Conservation (phyloP, 2,888 invertebrate species). For the Carterocephalus palaemon region DNA sequence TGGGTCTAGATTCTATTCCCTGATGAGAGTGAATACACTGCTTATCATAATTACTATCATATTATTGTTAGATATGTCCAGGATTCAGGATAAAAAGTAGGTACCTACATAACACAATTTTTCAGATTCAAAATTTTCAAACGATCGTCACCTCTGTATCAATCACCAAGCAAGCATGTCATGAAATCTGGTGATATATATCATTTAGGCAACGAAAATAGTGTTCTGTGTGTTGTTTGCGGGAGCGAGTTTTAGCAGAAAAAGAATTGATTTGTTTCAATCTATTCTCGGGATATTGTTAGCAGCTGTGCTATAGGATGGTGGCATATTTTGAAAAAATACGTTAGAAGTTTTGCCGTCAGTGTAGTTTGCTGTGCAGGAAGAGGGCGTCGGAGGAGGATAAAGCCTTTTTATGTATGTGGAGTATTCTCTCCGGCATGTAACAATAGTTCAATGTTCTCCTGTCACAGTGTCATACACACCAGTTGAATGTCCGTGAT, state of each 20-base stretch:
- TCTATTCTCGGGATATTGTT: slow-evolving; percentile 48
- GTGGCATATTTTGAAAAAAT: slow-evolving; percentile 8
- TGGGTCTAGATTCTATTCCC: no score
- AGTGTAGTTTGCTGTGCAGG: no score
- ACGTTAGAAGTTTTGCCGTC: background rate
- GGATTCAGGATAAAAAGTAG: background rate
- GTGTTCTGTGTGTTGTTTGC: slow-evolving; percentile 59
- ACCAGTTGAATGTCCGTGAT: no score
- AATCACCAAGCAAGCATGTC: slow-evolving; percentile 28
- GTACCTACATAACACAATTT: background rate
- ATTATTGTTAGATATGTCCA: no score
- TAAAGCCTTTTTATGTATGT: no score
- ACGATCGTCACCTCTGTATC: slow-evolving; percentile 32
- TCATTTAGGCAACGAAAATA: slow-evolving; percentile 66
- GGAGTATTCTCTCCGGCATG: no score
- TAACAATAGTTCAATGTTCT: no score
- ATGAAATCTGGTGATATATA: slow-evolving; percentile 61
- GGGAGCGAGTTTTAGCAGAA: slow-evolving; percentile 63
- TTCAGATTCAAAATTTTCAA: slow-evolving; percentile 6
- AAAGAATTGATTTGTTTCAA: slow-evolving; percentile 55
- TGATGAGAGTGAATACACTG: no score
- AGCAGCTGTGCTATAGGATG: slow-evolving; percentile 39
- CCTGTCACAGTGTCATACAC: no score
- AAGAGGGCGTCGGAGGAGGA: no score
- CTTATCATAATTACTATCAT: no score